These are phyloP conservation scores for Eupleurogrammus muticus DNA, from an alignment of 2,797 vertebrate genomes.

Conservation along the genomic window DNA sequence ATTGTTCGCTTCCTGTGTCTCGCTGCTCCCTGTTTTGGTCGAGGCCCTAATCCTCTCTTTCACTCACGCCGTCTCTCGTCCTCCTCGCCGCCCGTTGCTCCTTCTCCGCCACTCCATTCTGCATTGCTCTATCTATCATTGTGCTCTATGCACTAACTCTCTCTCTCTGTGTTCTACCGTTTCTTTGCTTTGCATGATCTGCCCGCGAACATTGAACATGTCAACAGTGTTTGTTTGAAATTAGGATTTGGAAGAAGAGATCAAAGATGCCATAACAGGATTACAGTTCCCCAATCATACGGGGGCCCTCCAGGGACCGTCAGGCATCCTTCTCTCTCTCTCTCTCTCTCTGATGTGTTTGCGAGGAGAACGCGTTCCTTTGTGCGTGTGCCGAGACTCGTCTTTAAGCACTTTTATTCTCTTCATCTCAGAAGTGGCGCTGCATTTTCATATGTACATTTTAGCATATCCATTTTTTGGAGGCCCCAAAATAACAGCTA, in stretches of 20 bases:
- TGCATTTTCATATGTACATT: conserved; percentile 23
- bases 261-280: conserved; percentile 84
- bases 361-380: conserved; percentile 62
- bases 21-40: conserved; percentile 44
- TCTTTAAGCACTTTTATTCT: conserved; percentile 64
- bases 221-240: conserved; percentile 82
- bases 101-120: neutral
- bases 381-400: conserved; percentile 57
- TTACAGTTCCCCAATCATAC: conserved; percentile 77
- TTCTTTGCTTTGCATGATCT: conserved; percentile 60
- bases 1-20: conserved; percentile 50
- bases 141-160: neutral
- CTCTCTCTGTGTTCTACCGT: conserved; percentile 19
- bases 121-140: conserved; percentile 29
- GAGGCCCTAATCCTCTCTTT: conserved; percentile 65
- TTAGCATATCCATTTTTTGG: conserved; percentile 43
- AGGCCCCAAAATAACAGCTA: conserved; percentile 31
- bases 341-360: conserved; percentile 76
- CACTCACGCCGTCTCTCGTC: conserved; percentile 34
- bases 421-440: conserved; percentile 32
- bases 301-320: conserved; percentile 68
- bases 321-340: conserved; percentile 67
- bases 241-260: conserved; percentile 79
- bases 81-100: conserved; percentile 10
- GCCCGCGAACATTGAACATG: conserved; percentile 75